phyloP scores from a whole-genome alignment of 2,797 vertebrate genomes.

The Smutsia gigantea region DNA sequence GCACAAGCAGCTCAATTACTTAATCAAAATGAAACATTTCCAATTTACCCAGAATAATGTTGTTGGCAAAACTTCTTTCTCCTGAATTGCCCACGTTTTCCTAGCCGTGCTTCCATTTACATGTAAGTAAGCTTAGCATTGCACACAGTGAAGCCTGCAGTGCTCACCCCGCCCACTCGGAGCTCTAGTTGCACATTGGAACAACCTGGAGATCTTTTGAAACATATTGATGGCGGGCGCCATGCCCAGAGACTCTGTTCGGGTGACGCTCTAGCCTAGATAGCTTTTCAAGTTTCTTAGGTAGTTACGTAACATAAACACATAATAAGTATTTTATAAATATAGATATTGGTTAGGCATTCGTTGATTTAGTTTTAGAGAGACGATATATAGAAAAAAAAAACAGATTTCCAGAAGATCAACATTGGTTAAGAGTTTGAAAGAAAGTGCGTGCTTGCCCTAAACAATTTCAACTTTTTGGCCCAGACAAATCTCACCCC shows the following conservation, averaged over 20 bases:
- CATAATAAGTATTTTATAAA: not conserved
- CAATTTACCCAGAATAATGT: not conserved
- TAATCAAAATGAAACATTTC: slow-evolving; percentile 18
- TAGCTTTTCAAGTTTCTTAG: not conserved
- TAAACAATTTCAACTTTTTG: not conserved
- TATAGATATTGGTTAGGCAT: not conserved
- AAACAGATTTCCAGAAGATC: not conserved
- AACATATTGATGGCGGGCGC: not conserved
- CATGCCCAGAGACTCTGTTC: not conserved
- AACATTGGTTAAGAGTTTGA: not conserved
- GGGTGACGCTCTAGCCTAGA: not conserved
- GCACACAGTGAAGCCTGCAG: not conserved
- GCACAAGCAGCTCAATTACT: slow-evolving; percentile 16
- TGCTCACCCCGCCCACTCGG: not conserved
- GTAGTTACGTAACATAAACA: not conserved
- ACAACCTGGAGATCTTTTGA: not conserved
- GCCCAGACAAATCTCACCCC: not conserved
- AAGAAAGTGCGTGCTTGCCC: not conserved
- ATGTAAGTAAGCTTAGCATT: not conserved
- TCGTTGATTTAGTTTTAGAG: not conserved
- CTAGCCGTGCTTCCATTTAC: not conserved
- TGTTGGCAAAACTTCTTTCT: not conserved
- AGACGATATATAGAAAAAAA: not conserved
- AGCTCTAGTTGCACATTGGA: not conserved
- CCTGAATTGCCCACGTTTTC: not conserved